Percentiles rank a stretch among this genome's conserved stretches.
phyloP scores from a whole-genome alignment of 2,888 invertebrate genomes.

The Drosophila lutescens region DNA sequence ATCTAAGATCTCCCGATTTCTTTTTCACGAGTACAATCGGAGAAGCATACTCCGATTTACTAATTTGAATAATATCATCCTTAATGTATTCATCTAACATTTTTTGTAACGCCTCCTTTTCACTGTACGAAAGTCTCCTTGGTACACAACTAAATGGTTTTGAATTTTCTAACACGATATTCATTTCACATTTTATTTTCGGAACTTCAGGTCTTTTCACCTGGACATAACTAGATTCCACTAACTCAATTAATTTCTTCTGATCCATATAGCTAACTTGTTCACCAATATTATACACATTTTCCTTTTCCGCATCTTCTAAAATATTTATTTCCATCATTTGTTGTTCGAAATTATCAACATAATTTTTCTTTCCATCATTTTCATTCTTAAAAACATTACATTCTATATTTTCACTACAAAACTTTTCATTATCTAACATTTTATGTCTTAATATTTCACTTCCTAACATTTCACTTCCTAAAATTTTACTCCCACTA shows the following conservation, averaged over 20 bases:
- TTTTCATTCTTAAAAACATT: not conserved
- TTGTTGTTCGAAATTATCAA: not conserved
- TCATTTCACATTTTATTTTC: conserved; percentile 1
- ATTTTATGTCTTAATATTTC: not conserved
- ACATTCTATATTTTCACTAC: not conserved
- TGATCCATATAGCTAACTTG: not conserved
- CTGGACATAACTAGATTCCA: not conserved
- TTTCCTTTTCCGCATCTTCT: not conserved
- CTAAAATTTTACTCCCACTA: no score
- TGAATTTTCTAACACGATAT: not conserved
- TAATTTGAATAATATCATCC: no score
- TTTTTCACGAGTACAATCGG: no score
- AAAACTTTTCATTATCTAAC: not conserved
- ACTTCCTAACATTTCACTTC: not conserved
- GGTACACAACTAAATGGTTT: conserved; percentile 1
- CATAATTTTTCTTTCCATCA: not conserved
- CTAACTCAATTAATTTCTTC: not conserved
- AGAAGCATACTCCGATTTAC: no score
- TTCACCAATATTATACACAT: not conserved
- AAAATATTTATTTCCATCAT: not conserved
- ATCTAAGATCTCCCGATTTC: no score
- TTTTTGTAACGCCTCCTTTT: conserved; percentile 2
- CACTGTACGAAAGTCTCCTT: not conserved
- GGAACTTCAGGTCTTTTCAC: not conserved
- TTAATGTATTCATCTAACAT: no score